Evolutionary conservation across 2,113 vertebrate species (phyloP), one percentile per base, ranked within the genome.

Genomic region (Ptychochromis oligacanthus): DNA sequence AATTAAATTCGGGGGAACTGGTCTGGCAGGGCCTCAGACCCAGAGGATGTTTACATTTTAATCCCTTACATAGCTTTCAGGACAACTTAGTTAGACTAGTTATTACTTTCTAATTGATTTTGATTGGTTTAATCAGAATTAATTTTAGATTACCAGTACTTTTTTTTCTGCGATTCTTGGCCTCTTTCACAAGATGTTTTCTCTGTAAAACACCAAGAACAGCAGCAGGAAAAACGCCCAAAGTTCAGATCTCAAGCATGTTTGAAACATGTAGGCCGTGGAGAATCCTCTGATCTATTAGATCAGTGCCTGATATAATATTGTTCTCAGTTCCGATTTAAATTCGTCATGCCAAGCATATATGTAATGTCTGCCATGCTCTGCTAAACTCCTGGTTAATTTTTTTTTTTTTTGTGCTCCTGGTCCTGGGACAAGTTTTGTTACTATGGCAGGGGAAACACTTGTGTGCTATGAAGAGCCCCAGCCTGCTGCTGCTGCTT

Each of bases 371-470:
- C 24, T 65, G 26, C 20, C 9, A 17, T 5, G 56, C 24, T 77
- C 52, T 18, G n/a, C 22, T 46, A 22, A 78, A 22, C 15, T 15
- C 52, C 10, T 5, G 11, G 1, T 57, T 79, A 5, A 57, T 84
- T 85, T 79, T 52, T n/a, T n/a, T n/a, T n/a, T n/a, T 18, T 54
- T 72, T 52, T 7, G 28, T 46, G 20, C 43, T 0, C 2, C 76
- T 79, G 26, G 65, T 72, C 65, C 46, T 79, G 74, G 81, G 80
- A 89, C 67, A 67, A 18, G 61, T 87, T 88, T 49, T 57, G 81
- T 91, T 79, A 59, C 89, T 62, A 84, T 88, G 80, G 82, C 90
- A 34, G 46, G 46, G 52, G 64, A 83, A 78, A 76, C 76, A 2
- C 28, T 80, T 67, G 8, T 28, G 46, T 87, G 62, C 1, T 83